Base-by-base conservation (phyloP, 2,113 vertebrate species). In the Pseudorasbora parva region DNA sequence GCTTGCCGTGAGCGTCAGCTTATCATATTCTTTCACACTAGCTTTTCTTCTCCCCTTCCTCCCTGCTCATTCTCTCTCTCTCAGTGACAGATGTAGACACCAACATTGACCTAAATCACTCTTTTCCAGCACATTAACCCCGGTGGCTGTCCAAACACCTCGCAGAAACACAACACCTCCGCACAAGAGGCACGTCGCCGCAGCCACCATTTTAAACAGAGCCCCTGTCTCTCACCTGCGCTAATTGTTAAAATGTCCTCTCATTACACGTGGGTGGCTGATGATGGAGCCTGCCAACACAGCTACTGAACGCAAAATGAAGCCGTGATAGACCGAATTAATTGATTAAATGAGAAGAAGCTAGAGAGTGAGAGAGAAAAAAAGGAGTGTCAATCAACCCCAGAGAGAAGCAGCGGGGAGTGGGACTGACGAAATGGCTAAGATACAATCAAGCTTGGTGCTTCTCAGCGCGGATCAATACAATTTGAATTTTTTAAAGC, bases 401-500 rank as follows among this genome's bases (percentile, higher is more conserved):
- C 15, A 27, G 21, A 43, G 60, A 25, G 73, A 75, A 19, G 51
- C 43, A 37, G 73, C 54, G 23, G 27, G 30, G 43, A 60, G 45
- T n/a, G 27, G 27, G 30, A 64, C 1, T 2, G 56, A 23, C 64
- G 19, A 19, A 23, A 60, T 21, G 30, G 11, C 30, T 37, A 27
- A 51, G 64, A 78, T 37, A 60, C 19, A 66, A 84, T 27, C n/a
- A 17, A 60, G 49, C 87, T 51, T 72, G 89, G 91, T 91, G 91
- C 91, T 93, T 92, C 92, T 91, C 91, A 72, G 59, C 69, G 89
- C 92, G 82, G 92, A 95, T 97, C 96, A 93, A 96, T 96, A 95
- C 93, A 92, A 93, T 93, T 95, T 95, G 93, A 96, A 96, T 95
- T 95, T 96, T 91, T 96, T 93, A 92, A 95, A 93, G 93, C 89